Evolutionary conservation across 2,888 invertebrate genomes (phyloP), one percentile per base, ranked within the genome.

Genomic region (Melanostoma mellinum): DNA sequence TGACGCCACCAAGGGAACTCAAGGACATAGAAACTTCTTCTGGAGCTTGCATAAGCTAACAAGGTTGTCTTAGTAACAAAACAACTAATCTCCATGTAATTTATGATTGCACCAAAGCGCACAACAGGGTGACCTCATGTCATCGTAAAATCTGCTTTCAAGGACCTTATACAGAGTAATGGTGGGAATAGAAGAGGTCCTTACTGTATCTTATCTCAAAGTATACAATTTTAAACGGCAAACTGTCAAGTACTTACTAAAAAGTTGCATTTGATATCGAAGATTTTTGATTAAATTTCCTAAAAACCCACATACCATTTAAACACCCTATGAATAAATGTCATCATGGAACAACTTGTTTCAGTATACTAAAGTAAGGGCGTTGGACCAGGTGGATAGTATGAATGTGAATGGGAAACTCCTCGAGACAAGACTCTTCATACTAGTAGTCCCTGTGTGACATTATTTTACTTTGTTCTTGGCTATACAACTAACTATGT

Each of bases 21-120:
- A 36, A 50, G 56, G 9, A 48, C 6, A 35, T 48, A 38, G 32
- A 48, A 63, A 63, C 38, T 63, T 63, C 53, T 30, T 58, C 76
- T 76, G 65, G 65, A 81, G 69, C 69, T 58, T 63, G 68, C 61
- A 75, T 69, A 75, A 75, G 60, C 71, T 53, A 71, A 76, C 60
- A 55, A 46, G 71, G 60, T 61, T 72, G 69, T 67, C 71, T 55
- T 55, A 56, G 55, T 55, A 50, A 46, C 63, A 75, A 35, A 80
- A 69, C 76, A 63, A 36, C 53, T 56, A 74, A 63, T 52, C 68
- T 42, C 36, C 48, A 50, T 68, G 74, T 69, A 71, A 75, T 75
- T 75, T 80, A 71, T 80, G 71, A 71, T 65, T 80, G 75, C 56
- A 61, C n/a, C 30, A 30, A 10, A 9, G n/a, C 20, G 35, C 32